phyloP scores from a whole-genome alignment of 2,797 vertebrate species.

The Oreortyx pictus region DNA sequence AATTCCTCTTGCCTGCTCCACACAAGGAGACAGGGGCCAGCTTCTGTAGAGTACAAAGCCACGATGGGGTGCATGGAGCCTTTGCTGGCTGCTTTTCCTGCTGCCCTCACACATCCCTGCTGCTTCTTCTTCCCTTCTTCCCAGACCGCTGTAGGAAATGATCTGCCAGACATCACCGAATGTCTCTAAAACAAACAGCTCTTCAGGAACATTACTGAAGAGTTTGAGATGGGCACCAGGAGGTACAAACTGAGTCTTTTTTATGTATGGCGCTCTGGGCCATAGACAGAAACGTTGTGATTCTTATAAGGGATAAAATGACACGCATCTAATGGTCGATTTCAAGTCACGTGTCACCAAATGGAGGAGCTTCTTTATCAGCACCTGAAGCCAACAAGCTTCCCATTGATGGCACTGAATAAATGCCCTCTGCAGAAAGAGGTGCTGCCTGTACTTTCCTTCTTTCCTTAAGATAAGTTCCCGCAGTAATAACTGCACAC shows the following conservation, averaged over 20 bases:
- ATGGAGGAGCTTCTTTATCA: neutral
- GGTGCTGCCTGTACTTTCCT: neutral
- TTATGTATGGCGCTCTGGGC: neutral
- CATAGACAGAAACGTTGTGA: neutral
- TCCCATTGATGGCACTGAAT: neutral
- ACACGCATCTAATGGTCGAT: neutral
- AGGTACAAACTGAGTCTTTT: neutral
- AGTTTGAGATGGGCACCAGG: neutral
- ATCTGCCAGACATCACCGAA: neutral
- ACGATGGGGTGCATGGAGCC: neutral
- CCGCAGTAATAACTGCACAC: neutral
- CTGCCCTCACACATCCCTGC: neutral
- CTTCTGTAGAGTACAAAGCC: neutral
- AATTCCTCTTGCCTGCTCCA: neutral
- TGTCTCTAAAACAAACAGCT: conserved; percentile 14
- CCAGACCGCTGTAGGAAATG: neutral
- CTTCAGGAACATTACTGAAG: conserved; percentile 10
- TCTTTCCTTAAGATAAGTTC: neutral
- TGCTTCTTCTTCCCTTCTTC: neutral
- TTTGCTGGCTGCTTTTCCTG: neutral
- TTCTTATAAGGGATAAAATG: neutral
- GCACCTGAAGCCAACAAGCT: neutral
- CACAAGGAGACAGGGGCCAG: neutral
- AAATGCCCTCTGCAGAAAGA: neutral
- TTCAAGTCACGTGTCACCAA: neutral